Conservation (phyloP, 2,113 vertebrate species). For the Tachuris rubrigastra region DNA sequence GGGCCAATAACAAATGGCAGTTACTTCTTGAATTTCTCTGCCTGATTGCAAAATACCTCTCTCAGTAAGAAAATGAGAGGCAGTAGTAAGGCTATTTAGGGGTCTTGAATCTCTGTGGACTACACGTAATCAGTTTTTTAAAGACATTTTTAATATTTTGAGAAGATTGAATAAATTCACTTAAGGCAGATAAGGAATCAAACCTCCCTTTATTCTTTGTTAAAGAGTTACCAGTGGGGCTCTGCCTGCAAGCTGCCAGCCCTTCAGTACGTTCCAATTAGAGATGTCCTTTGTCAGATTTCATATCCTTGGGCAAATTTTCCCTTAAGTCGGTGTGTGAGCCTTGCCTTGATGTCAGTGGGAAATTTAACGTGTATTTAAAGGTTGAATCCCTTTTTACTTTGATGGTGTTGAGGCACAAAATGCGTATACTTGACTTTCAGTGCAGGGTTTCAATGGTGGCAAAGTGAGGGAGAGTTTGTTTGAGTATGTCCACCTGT, state of each 20-base stretch:
- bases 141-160: background rate
- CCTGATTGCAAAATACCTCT: background rate
- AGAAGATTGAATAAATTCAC: background rate
- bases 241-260: background rate
- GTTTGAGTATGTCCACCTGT: background rate
- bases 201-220: background rate
- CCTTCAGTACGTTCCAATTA: background rate
- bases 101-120: background rate
- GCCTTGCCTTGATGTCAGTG: background rate
- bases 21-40: background rate
- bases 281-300: background rate
- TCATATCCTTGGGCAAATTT: background rate
- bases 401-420: background rate
- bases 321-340: background rate
- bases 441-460: background rate
- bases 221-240: background rate
- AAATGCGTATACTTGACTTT: background rate
- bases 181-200: background rate
- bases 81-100: background rate
- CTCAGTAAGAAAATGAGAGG: background rate
- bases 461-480: background rate
- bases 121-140: background rate
- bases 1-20: background rate
- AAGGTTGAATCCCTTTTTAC: background rate
- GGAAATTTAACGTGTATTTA: background rate